Base-by-base conservation (phyloP, 2,797 vertebrate species). In the Ctenopoma kingsleyae region DNA sequence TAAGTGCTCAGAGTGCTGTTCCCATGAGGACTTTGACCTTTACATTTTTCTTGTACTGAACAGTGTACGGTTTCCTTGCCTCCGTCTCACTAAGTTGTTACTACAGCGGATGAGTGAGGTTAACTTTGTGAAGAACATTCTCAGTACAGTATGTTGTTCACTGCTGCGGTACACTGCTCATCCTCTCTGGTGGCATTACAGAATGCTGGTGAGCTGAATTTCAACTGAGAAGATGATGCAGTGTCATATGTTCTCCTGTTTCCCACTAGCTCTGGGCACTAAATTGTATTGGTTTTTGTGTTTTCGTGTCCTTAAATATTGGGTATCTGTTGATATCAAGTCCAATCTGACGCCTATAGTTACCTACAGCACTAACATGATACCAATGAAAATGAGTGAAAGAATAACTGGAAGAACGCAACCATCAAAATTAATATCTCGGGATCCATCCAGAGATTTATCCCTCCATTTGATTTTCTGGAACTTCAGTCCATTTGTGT, bases 1-100 rank as follows among this genome's bases (percentile, higher is more conserved):
- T 58, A 43, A 76, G 80, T 59, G 62, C 66, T 54, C 56, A 13
- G 17, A 62, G 54, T 65, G 50, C 51, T 47, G 74, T 25, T 62
- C 13, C 57, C 38, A 50, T 27, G 30, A 73, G 44, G 55, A 25
- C 35, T 43, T 22, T 76, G 59, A 81, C 70, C 84, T 82, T 80
- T 69, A 51, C 46, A 17, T 59, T 30, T 65, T 46, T 56, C 52
- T 59, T 40, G 48, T 36, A 50, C 25, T 48, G 10, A 43, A 40
- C 46, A 49, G 67, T 51, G 27, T 3, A 25, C n/a, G 61, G 56
- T 54, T 56, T 49, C 23, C 23, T 6, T 48, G 10, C 30, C 60
- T 44, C 40, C 35, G n/a, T 60, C 43, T 62, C 40, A 44, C 53
- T 44, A 32, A n/a, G 19, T 23, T 57, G 48, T 35, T 35, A 53